Percentiles rank a stretch among this genome's conserved stretches.
phyloP scores from a whole-genome alignment of 2,888 invertebrate genomes.

The Cheilosia soror region DNA sequence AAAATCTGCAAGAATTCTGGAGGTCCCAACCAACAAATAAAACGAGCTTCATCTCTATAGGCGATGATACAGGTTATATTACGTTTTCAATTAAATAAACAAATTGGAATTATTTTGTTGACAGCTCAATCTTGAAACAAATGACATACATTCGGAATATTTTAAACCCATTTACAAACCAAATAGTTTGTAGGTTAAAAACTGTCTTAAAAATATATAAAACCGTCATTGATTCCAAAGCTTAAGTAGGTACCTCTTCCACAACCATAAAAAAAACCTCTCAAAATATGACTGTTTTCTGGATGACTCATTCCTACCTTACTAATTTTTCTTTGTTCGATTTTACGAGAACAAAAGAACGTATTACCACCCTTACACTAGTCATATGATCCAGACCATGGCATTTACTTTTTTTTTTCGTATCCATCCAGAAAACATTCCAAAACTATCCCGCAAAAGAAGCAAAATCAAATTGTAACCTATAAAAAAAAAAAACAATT shows the following conservation, averaged over 20 bases:
- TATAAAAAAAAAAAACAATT: slow-evolving; percentile 10
- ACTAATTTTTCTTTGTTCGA: slow-evolving; percentile 3
- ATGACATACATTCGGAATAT: too few relatives aligned
- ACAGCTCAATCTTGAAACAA: too few relatives aligned
- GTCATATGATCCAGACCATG: background rate
- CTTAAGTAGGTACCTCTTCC: background rate
- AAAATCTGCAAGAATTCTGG: too few relatives aligned
- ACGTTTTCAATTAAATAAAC: too few relatives aligned
- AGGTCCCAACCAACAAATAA: too few relatives aligned
- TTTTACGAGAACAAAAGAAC: background rate
- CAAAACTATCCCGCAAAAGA: slow-evolving; percentile 54
- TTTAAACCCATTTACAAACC: too few relatives aligned
- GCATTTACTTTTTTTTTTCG: background rate
- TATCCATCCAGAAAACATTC: slow-evolving; percentile 20
- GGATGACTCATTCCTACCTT: slow-evolving; percentile 31
- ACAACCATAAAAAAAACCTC: background rate
- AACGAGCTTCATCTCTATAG: too few relatives aligned
- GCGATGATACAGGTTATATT: too few relatives aligned
- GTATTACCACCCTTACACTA: slow-evolving; percentile 32
- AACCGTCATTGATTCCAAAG: background rate
- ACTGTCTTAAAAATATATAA: background rate
- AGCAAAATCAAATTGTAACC: slow-evolving; percentile 44
- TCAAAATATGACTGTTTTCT: background rate
- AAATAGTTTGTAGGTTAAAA: too few relatives aligned
- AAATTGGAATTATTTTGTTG: too few relatives aligned